phyloP scores from a whole-genome alignment of 1,140 invertebrate species.

The Cherax quadricarinatus region DNA sequence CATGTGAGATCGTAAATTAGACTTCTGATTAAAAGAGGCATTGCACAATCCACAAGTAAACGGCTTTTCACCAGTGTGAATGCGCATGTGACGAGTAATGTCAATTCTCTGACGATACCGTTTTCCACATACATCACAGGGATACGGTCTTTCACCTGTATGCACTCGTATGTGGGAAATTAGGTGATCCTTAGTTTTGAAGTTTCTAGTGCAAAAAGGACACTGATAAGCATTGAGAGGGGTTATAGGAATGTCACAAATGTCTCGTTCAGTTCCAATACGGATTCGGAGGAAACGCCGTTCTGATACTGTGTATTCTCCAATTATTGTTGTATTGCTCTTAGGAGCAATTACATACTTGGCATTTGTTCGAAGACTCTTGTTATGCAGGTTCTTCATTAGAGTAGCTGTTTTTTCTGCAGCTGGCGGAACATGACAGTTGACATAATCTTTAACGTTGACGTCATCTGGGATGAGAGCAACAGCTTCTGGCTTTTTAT shows the following conservation, averaged over 20 bases:
- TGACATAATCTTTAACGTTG: constrained; percentile 55
- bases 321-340: constrained; percentile 51
- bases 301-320: constrained; percentile 25
- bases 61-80: constrained; percentile 62
- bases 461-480: constrained; percentile 48
- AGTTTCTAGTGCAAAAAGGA: constrained; percentile 53
- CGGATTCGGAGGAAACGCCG: constrained; percentile 24
- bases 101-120: constrained; percentile 63
- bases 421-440: constrained; percentile 40
- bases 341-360: constrained; percentile 21
- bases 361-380: neutral
- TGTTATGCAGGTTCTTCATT: constrained; percentile 18
- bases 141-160: constrained; percentile 63
- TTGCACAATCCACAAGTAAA: constrained; percentile 86
- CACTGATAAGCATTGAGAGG: constrained; percentile 48
- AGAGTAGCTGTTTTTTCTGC: constrained; percentile 47
- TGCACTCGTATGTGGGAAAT: constrained; percentile 60
- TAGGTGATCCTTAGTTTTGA: constrained; percentile 63
- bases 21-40: constrained; percentile 93
- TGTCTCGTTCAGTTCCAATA: constrained; percentile 42
- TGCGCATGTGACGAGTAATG: constrained; percentile 78
- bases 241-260: constrained; percentile 50
- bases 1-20: constrained; percentile 91
- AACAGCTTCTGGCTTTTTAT: neutral
- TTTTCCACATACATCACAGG: constrained; percentile 65